Base-by-base conservation (phyloP, 2,113 vertebrate species). In the Callionymus lyra region DNA sequence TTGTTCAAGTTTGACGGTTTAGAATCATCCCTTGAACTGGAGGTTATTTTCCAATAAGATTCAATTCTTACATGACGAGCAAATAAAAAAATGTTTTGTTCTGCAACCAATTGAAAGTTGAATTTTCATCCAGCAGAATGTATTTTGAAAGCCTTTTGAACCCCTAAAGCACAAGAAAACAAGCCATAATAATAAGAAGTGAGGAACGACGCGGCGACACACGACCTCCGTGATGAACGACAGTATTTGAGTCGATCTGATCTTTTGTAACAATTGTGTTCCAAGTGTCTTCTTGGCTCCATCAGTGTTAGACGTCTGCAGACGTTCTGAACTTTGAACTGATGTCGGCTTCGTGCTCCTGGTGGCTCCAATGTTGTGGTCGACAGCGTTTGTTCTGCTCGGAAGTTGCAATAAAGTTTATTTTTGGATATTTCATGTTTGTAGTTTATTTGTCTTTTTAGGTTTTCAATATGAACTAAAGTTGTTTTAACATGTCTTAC, bases 361-460 rank as follows among this genome's bases (percentile, higher is more conserved):
- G 58, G 21, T 27, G 4, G 21, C 21, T 27, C 17, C n/a, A 16
- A 6, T 16, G 32, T 59, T 63, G 56, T 66, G 61, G 38, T 74
- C 59, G 56, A 71, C 60, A 70, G 64, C 57, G 59, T 76, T 79
- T 76, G 66, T 75, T 83, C 63, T 69, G 81, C 81, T 86, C 78
- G 72, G 82, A 89, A 82, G 86, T 89, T 86, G 86, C 85, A 97
- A 93, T 97, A 96, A 96, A 97, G 76, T 85, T 86, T 93, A 95
- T 97, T 97, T 96, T 95, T 92, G 72, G 90, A 93, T 85, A 87
- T 86, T 79, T 80, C 58, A 59, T 27, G 21, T 27, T 27, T 4
- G 21, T 8, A 27, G 4, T 27, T 27, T 27, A 27, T 27, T 27
- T 27, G 21, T 27, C 8, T n/a, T n/a, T n/a, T n/a, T n/a, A n/a